phyloP scores from a whole-genome alignment of 2,113 vertebrate genomes.

The Meleagris gallopavo region DNA sequence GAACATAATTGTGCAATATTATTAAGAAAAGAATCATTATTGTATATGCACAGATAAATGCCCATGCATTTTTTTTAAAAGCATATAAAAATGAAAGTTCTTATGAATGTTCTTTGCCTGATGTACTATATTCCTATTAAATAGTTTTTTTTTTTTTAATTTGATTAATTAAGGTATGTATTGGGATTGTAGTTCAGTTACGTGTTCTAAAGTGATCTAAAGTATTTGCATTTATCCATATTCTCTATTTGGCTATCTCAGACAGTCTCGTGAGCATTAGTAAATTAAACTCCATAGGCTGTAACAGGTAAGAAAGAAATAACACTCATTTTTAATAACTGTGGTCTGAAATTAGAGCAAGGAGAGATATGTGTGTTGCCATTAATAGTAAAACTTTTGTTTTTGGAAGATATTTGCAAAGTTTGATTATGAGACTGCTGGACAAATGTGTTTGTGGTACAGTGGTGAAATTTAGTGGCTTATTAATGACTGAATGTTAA shows the following conservation, averaged over 20 bases:
- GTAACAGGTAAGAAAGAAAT: not conserved
- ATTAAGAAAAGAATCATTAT: not conserved
- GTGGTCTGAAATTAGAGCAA: not conserved
- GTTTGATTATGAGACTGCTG: not conserved
- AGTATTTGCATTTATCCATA: not conserved
- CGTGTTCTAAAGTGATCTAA: not conserved
- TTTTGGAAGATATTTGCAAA: not conserved
- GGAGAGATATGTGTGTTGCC: not conserved
- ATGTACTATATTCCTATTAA: not conserved
- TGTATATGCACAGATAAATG: not conserved
- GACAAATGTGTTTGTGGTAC: not conserved
- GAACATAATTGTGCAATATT: not conserved
- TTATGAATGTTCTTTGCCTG: not conserved
- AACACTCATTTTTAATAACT: not conserved
- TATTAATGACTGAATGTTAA: not conserved
- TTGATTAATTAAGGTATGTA: not conserved
- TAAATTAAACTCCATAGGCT: conserved; percentile 1
- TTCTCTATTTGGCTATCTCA: not conserved
- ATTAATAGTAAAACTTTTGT: not conserved
- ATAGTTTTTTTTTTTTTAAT: not conserved
- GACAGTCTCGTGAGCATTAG: not conserved
- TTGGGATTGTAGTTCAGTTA: not conserved
- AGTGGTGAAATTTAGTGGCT: not conserved
- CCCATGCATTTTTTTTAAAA: not conserved
- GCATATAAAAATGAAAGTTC: not conserved